phyloP scores from a whole-genome alignment of 2,888 invertebrate genomes.

The Pollenia griseotomentosa region DNA sequence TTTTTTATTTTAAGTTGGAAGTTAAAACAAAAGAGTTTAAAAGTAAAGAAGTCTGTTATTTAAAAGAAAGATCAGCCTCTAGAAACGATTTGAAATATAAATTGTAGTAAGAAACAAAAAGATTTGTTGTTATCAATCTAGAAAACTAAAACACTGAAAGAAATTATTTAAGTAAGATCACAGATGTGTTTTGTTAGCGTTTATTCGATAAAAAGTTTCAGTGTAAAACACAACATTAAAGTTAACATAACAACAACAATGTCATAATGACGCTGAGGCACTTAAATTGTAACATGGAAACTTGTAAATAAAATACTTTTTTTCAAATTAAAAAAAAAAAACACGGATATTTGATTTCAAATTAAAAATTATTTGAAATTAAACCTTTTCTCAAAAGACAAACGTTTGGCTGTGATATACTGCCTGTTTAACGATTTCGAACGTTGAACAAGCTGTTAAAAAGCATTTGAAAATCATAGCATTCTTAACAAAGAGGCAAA shows the following conservation, averaged over 20 bases:
- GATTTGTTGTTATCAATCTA: conserved; percentile 54
- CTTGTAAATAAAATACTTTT: too few species aligned
- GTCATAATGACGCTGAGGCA: too few species aligned
- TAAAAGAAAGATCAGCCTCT: conserved; percentile 52
- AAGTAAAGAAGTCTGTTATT: conserved; percentile 53
- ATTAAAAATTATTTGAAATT: background rate
- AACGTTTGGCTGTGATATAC: too few species aligned
- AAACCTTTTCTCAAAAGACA: background rate
- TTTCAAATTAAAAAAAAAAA: too few species aligned
- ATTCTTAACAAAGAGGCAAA: too few species aligned
- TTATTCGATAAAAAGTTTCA: background rate
- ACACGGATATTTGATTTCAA: background rate
- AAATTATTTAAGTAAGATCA: background rate
- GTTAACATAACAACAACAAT: too few species aligned
- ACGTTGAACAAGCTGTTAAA: too few species aligned
- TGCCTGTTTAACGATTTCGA: too few species aligned
- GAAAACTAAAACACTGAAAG: conserved; percentile 18
- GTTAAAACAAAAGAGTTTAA: background rate
- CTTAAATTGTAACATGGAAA: too few species aligned
- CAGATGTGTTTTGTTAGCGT: background rate
- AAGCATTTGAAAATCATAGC: too few species aligned
- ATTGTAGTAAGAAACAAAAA: conserved; percentile 1
- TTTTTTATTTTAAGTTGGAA: background rate
- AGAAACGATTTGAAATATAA: conserved; percentile 28
- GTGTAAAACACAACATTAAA: background rate